Evolutionary conservation across 2,113 vertebrate species (phyloP).

Genomic region (Apistogramma diplotaenia): DNA sequence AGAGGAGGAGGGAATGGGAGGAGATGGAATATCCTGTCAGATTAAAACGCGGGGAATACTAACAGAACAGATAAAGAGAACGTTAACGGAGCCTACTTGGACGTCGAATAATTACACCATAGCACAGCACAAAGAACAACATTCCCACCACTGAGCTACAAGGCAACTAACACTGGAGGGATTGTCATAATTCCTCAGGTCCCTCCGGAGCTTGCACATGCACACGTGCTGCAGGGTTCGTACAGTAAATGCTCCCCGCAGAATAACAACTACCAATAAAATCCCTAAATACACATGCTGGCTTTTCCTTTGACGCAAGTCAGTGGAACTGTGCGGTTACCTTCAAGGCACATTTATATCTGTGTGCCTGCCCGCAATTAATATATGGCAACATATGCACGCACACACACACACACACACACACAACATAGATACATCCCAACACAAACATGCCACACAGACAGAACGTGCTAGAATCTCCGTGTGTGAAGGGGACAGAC

Average conservation of each 20-base stretch:
- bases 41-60: conserved; percentile 24
- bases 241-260: conserved; percentile 58
- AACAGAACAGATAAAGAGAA: conserved; percentile 12
- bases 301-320: conserved; percentile 64
- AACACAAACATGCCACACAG: conserved; percentile 77
- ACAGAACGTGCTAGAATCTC: conserved; percentile 72
- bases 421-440: conserved; percentile 75
- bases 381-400: conserved; percentile 40
- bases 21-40: conserved; percentile 23
- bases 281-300: conserved; percentile 67
- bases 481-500: conserved; percentile 87
- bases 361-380: conserved; percentile 45
- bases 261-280: conserved; percentile 64
- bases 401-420: conserved; percentile 74
- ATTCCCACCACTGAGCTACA: conserved; percentile 55
- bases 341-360: conserved; percentile 55
- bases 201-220: conserved; percentile 62
- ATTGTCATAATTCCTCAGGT: conserved; percentile 36
- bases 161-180: conserved; percentile 49
- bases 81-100: not conserved
- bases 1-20: conserved; percentile 17
- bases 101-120: conserved; percentile 36
- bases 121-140: conserved; percentile 59
- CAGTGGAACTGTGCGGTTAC: conserved; percentile 48
- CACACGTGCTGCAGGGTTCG: conserved; percentile 56